These are phyloP conservation scores for Caenorhabditis uteleia DNA, from an alignment of 2,888 invertebrate species.

Conservation along the genomic window DNA sequence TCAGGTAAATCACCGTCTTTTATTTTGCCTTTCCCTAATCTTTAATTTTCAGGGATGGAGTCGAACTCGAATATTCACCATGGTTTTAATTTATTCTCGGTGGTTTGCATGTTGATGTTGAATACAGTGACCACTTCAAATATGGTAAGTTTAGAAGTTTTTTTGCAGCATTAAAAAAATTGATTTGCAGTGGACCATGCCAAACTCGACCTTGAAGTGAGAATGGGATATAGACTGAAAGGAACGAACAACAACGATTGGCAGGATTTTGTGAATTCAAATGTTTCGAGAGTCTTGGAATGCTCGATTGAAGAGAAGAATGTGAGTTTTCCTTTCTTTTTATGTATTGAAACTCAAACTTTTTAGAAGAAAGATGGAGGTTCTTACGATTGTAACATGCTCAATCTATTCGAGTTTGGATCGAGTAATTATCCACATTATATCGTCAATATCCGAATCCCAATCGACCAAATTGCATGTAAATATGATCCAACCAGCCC, in stretches of 20 bases:
- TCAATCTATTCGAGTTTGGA: conserved; percentile 94
- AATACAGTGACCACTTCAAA: conserved; percentile 68
- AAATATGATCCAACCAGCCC: conserved; percentile 70
- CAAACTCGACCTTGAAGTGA: conserved; percentile 69
- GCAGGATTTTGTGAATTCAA: conserved; percentile 71
- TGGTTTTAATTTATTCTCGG: conserved; percentile 98
- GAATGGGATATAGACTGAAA: conserved; percentile 82
- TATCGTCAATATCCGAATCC: conserved; percentile 87
- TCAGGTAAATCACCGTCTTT: conserved; percentile 71
- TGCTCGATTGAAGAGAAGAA: conserved; percentile 76
- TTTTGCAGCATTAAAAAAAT: not conserved
- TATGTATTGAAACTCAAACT: not conserved
- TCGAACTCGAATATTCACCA: conserved; percentile 85
- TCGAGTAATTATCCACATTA: conserved; percentile 93
- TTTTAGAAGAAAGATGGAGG: conserved; percentile 73
- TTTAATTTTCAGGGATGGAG: conserved; percentile 78
- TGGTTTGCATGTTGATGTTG: conserved; percentile 85
- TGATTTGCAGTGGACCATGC: conserved; percentile 62
- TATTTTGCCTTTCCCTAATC: conserved; percentile 8
- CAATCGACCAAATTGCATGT: conserved; percentile 73
- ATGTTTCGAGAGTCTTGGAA: conserved; percentile 75
- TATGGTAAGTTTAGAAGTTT: conserved; percentile 31
- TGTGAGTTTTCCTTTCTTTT: conserved; percentile 20
- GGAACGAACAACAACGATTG: conserved; percentile 81
- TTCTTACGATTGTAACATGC: conserved; percentile 85